Conservation (phyloP, 2,797 vertebrate genomes). For the Paratrypauchen microcephalus region DNA sequence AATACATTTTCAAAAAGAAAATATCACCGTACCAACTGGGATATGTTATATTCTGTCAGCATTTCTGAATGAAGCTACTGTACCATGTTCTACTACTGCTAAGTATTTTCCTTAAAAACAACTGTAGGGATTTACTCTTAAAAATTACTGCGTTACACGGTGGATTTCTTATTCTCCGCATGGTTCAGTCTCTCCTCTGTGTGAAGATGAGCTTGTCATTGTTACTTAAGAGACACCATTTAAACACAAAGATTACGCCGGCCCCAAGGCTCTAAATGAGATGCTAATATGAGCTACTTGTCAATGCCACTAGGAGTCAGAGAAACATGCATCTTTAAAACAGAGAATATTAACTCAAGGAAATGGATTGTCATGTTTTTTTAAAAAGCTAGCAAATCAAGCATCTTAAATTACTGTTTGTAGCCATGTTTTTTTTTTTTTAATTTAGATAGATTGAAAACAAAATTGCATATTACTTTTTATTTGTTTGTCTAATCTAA, state of each 20-base stretch:
- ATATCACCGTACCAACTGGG: no score
- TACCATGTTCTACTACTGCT: background rate
- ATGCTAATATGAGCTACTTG: conserved; percentile 52
- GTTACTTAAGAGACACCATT: conserved; percentile 44
- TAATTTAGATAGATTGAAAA: background rate
- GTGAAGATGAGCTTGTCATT: conserved; percentile 40
- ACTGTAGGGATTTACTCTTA: conserved; percentile 22
- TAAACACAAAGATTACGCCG: conserved; percentile 40
- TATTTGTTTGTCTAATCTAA: conserved; percentile 3
- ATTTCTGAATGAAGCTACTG: background rate
- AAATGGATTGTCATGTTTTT: conserved; percentile 2
- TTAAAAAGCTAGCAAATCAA: conserved; percentile 1
- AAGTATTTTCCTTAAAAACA: conserved; percentile 46
- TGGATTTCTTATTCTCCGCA: conserved; percentile 24
- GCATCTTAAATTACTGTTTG: conserved; percentile 14
- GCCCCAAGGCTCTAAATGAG: conserved; percentile 38
- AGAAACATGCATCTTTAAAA: conserved; percentile 9
- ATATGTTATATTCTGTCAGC: background rate
- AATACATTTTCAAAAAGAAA: no score
- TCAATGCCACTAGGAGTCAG: conserved; percentile 36
- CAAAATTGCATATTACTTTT: background rate
- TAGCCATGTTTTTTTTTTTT: conserved; percentile 10
- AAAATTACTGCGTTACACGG: conserved; percentile 31
- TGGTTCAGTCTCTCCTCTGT: background rate
- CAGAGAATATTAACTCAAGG: conserved; percentile 15